A percentile compares a stretch with the other conserved stretches of the same genome.
These are phyloP conservation scores for Oxystoma pomonae DNA, from an alignment of 2,888 invertebrate genomes.

Conservation along the genomic window DNA sequence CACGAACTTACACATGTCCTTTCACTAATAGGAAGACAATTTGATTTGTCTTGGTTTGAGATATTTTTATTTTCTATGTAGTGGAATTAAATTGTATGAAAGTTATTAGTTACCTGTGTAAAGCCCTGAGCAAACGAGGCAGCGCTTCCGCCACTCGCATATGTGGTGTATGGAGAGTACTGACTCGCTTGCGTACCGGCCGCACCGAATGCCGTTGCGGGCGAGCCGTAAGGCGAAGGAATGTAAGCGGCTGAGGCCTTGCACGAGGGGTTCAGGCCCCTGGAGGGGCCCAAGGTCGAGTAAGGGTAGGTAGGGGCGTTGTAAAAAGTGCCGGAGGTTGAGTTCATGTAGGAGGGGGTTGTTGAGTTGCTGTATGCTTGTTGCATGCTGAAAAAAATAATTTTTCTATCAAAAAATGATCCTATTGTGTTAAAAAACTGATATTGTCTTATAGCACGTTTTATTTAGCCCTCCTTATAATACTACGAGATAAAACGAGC, in stretches of 20 bases:
- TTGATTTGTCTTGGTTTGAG: no score
- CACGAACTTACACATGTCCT: no score
- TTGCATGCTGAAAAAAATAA: slow-evolving; percentile 45
- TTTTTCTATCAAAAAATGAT: no score
- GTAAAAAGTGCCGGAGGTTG: slow-evolving; percentile 41
- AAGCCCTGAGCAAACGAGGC: slow-evolving; percentile 49
- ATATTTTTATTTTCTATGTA: no score
- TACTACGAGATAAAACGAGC: no score
- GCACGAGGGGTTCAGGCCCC: slow-evolving; percentile 51
- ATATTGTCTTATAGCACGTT: no score
- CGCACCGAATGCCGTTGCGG: slow-evolving; percentile 46
- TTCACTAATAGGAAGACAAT: no score
- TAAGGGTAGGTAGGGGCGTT: slow-evolving; percentile 45
- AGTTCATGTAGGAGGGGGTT: slow-evolving; percentile 42
- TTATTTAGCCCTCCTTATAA: no score
- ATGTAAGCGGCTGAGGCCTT: slow-evolving; percentile 55
- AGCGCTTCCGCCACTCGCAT: slow-evolving; percentile 29
- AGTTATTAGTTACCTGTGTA: slow-evolving; percentile 50
- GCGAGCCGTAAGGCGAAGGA: slow-evolving; percentile 43
- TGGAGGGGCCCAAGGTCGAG: slow-evolving; percentile 46
- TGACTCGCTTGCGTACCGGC: slow-evolving; percentile 50
- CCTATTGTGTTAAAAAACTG: no score
- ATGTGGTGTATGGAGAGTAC: slow-evolving; percentile 48
- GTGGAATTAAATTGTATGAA: background rate
- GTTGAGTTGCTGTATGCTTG: slow-evolving; percentile 47